Evolutionary conservation across 1,140 invertebrate genomes (phyloP), one percentile per base, ranked within the genome.

Genomic region (Paramacrobiotus metropolitanus): DNA sequence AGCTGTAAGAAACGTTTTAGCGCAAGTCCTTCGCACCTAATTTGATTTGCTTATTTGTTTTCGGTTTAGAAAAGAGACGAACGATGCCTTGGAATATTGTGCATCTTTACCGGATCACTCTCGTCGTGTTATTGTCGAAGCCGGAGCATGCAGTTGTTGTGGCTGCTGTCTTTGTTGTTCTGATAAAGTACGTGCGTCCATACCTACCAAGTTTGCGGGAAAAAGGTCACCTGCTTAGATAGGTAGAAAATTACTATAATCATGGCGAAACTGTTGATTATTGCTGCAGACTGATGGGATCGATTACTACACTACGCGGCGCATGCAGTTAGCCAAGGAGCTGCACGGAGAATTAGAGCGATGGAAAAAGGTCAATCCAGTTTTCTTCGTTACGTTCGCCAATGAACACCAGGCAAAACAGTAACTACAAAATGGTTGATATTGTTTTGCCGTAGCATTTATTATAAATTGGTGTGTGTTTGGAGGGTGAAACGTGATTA

Each of bases 331-430:
- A 4, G 24, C 15, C 4, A 15, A 55, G 28, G 4, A 55, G 24
- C 15, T 55, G 15, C 15, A 55, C 48, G 15, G 28, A 4, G 48
- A 55, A 55, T 15, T 55, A 15, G 4, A 4, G 48, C 48, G 48
- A 55, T 55, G 48, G 48, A 55, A 55, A 24, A 15, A 4, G 15
- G 28, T 28, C 15, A 55, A 55, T 24, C 48, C 48, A 24, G 24
- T 55, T 24, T 55, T 55, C 24, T 55, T 55, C 48, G 48, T 55
- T 28, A 55, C 48, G 15, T 55, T 55, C 24, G 48, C 48, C 48
- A 55, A 15, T 9, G 24, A 28, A 15, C 15, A 55, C 24, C 48
- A 55, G 28, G 48, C 48, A 9, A 9, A 55, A 20, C 15, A 55
- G 48, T 55, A 55, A 15, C 15, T 55, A 9, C n/a, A 40, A 40